Conservation (phyloP, 2,113 vertebrate species). For the Connochaetes taurinus region DNA sequence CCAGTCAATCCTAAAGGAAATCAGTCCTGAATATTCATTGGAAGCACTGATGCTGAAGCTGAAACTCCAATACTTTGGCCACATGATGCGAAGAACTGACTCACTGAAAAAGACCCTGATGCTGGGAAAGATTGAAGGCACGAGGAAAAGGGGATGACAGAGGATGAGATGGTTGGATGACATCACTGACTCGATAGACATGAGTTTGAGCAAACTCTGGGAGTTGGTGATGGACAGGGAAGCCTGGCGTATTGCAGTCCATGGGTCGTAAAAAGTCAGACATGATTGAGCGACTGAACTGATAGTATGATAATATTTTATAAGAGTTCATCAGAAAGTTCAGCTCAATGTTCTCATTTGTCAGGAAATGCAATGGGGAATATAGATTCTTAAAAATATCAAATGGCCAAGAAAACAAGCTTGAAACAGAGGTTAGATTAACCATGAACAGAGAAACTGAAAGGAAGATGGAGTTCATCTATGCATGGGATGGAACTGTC, state of each 20-base stretch:
- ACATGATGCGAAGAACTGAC: neutral
- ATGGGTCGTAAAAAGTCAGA: neutral
- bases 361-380: neutral
- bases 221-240: neutral
- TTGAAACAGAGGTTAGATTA: neutral
- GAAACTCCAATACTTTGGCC: neutral
- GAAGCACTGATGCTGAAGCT: neutral
- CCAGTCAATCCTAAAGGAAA: neutral
- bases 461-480: neutral
- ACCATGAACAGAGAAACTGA: neutral
- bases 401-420: neutral
- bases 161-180: neutral
- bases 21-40: neutral
- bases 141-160: neutral
- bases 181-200: neutral
- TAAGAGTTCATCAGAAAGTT: neutral
- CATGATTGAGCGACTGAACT: neutral
- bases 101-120: neutral
- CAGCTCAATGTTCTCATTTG: neutral
- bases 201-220: neutral
- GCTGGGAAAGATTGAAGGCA: neutral
- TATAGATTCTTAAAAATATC: neutral
- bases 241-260: neutral
- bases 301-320: neutral
- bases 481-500: neutral